phyloP scores from a whole-genome alignment of 2,113 vertebrate genomes.

The Pangasianodon hypophthalmus region DNA sequence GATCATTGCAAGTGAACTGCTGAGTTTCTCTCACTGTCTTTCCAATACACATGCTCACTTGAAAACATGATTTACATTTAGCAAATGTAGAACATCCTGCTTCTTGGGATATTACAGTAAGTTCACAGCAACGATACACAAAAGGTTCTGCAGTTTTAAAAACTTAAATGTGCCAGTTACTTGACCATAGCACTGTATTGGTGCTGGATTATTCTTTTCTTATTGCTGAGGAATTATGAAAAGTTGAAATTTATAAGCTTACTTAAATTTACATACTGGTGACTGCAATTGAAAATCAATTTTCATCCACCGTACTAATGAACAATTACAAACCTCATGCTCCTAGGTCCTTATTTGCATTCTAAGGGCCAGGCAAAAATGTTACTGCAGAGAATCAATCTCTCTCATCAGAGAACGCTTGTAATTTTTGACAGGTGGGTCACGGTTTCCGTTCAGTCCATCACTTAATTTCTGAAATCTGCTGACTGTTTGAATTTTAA shows the following conservation, averaged over 20 bases:
- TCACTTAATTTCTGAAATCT: conserved; percentile 76
- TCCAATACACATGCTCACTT: background rate
- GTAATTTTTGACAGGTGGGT: conserved; percentile 79
- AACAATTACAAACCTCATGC: conserved; percentile 74
- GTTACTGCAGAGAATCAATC: conserved; percentile 78
- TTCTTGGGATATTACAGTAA: background rate
- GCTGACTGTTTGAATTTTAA: conserved; percentile 78
- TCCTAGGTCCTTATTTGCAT: conserved; percentile 75
- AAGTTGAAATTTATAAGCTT: conserved; percentile 41
- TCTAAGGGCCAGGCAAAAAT: conserved; percentile 72
- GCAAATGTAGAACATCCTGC: background rate
- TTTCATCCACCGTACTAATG: conserved; percentile 76
- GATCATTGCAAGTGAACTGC: conserved; percentile 28
- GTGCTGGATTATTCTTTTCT: conserved; percentile 29
- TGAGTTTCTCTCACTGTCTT: conserved; percentile 18
- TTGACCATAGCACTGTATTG: conserved; percentile 17
- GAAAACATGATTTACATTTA: background rate
- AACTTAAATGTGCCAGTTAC: conserved; percentile 27
- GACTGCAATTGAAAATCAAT: conserved; percentile 78
- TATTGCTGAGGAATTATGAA: conserved; percentile 33
- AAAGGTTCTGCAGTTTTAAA: background rate
- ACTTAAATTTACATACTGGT: conserved; percentile 52
- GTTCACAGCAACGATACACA: background rate
- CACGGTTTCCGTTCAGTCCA: conserved; percentile 80
- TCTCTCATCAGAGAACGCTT: conserved; percentile 76